These are phyloP conservation scores for Coracias cyanogaster DNA, from an alignment of 2,797 vertebrate genomes.

Conservation along the genomic window DNA sequence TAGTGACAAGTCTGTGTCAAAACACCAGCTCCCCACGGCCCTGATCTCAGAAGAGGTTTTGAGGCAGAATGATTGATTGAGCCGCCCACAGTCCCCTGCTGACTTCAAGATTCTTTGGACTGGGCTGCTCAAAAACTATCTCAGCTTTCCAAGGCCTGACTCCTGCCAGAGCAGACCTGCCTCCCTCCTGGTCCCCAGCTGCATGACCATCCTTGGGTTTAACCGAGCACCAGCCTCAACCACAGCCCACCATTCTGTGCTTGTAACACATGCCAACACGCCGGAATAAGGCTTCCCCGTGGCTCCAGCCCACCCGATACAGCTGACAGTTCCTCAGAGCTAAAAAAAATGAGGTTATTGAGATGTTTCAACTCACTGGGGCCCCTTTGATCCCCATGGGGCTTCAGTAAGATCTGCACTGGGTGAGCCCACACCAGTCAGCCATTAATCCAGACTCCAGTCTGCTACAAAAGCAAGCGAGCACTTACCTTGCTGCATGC, in stretches of 20 bases:
- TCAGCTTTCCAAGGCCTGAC: not conserved
- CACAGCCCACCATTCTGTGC: rapidly evolving
- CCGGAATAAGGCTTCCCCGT: rapidly evolving
- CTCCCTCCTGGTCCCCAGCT: not conserved
- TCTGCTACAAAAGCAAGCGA: not conserved
- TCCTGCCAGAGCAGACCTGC: not conserved
- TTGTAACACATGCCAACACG: rapidly evolving
- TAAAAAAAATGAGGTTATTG: not conserved
- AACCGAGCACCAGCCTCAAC: rapidly evolving
- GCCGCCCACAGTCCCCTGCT: not conserved
- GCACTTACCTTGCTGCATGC: not conserved
- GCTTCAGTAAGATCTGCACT: not conserved
- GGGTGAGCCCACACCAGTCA: rapidly evolving
- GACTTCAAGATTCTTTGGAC: not conserved
- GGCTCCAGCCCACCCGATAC: not conserved
- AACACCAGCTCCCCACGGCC: not conserved
- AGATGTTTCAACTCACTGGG: not conserved
- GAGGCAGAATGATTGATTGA: not conserved
- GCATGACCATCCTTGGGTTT: not conserved
- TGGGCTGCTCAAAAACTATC: not conserved
- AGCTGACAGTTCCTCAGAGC: not conserved
- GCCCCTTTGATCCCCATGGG: not conserved
- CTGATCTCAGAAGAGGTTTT: not conserved
- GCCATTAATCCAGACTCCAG: not conserved
- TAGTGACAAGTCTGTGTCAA: not conserved